A percentile compares a stretch with the other conserved stretches of the same genome.
Conservation (phyloP, 2,113 vertebrate species). For the Hydrochoerus hydrochaeris region DNA sequence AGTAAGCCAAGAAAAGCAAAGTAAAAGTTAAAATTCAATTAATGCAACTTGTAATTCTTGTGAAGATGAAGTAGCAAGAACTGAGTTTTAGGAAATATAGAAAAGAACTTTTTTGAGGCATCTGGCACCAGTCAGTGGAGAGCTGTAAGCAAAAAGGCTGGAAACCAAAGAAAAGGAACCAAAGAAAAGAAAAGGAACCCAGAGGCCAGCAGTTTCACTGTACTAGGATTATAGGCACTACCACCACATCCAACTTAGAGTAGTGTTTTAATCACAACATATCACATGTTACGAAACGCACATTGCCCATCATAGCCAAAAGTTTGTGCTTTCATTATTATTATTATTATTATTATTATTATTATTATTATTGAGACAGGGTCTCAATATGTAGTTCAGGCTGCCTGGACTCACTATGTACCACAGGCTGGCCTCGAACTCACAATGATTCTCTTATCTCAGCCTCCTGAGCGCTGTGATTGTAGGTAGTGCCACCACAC, state of each 20-base stretch:
- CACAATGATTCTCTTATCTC: too few species aligned
- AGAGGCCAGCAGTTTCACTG: background rate
- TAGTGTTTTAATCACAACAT: background rate
- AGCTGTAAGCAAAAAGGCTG: background rate
- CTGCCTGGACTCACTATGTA: too few species aligned
- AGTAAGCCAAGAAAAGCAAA: background rate
- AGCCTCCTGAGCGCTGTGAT: too few species aligned
- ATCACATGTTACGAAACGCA: background rate
- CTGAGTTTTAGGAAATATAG: background rate
- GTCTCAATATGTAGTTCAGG: too few species aligned
- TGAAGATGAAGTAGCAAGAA: background rate
- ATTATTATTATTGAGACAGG: too few species aligned
- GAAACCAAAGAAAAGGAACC: background rate
- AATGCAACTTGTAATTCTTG: background rate
- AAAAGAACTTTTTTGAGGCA: background rate
- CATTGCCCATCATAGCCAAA: background rate
- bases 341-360: background rate
- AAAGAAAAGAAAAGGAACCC: background rate
- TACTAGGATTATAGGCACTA: background rate
- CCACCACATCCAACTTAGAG: background rate
- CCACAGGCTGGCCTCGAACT: too few species aligned
- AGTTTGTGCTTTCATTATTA: background rate
- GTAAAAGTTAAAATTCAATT: conserved; percentile 18
- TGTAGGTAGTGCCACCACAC: too few species aligned
- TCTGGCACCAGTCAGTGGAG: background rate